A percentile compares a stretch with the other conserved stretches of the same genome.
Evolutionary conservation across 2,888 invertebrate genomes (phyloP).

Genomic region (Cryptops parisi): DNA sequence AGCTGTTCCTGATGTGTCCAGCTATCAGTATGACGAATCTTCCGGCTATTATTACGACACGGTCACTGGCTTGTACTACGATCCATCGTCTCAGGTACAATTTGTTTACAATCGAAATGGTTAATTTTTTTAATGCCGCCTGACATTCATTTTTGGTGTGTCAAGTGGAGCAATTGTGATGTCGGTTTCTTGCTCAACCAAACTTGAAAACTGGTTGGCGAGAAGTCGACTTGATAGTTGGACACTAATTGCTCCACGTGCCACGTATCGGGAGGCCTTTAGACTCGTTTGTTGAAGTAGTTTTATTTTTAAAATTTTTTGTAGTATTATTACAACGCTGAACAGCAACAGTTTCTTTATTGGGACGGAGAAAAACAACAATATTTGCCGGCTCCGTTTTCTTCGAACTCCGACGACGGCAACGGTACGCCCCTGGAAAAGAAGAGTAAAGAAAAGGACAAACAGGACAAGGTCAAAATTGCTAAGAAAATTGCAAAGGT

Average conservation of each 20-base stretch:
- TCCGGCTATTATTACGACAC: slow-evolving; percentile 96
- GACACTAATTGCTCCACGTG: too few species aligned
- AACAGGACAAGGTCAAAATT: slow-evolving; percentile 80
- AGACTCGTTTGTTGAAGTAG: neutral
- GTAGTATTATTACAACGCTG: slow-evolving; percentile 83
- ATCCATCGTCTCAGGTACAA: slow-evolving; percentile 61
- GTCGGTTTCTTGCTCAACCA: too few species aligned
- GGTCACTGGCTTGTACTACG: slow-evolving; percentile 85
- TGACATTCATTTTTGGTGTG: too few species aligned
- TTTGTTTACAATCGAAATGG: neutral
- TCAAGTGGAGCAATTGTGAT: too few species aligned
- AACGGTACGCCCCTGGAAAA: slow-evolving; percentile 33
- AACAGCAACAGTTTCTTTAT: slow-evolving; percentile 79
- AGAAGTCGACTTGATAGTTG: too few species aligned
- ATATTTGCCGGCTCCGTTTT: slow-evolving; percentile 32
- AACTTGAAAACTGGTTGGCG: too few species aligned
- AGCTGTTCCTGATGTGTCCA: slow-evolving; percentile 63
- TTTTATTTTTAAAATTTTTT: slow-evolving; percentile 13
- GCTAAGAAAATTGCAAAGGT: slow-evolving; percentile 93
- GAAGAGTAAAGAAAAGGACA: slow-evolving; percentile 48
- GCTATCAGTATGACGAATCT: slow-evolving; percentile 84
- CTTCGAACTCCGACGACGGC: slow-evolving; percentile 20
- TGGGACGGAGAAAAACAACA: slow-evolving; percentile 56
- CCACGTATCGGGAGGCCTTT: too few species aligned
- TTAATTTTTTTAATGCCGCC: neutral